These are phyloP conservation scores for Pachyuromys duprasi DNA, from an alignment of 2,797 vertebrate species.

Conservation along the genomic window DNA sequence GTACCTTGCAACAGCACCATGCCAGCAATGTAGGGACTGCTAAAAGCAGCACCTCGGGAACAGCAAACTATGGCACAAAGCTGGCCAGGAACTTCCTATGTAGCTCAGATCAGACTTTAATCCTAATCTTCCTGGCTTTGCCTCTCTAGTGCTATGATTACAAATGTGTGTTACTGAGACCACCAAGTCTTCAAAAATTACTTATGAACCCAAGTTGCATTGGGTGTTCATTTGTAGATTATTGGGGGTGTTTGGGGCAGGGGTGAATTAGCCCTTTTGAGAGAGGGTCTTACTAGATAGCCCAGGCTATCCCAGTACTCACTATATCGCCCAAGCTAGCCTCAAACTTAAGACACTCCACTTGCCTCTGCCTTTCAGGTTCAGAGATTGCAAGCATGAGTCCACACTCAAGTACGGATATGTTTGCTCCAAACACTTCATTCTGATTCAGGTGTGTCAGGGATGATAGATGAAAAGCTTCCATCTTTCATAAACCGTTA, in stretches of 20 bases:
- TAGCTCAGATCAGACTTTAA: neutral
- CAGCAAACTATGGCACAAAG: neutral
- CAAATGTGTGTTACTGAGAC: neutral
- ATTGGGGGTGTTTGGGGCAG: neutral
- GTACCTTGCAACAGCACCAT: neutral
- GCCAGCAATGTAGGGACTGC: neutral
- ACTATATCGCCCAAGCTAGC: neutral
- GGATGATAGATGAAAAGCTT: neutral
- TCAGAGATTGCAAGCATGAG: neutral
- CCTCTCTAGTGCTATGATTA: neutral
- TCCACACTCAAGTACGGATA: neutral
- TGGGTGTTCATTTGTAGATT: neutral
- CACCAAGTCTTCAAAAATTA: neutral
- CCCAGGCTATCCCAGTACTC: neutral
- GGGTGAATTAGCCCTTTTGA: neutral
- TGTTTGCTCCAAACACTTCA: neutral
- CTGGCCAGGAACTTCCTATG: neutral
- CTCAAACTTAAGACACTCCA: neutral
- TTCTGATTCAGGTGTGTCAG: neutral
- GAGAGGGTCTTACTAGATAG: neutral
- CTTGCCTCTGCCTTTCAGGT: neutral
- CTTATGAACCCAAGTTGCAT: neutral
- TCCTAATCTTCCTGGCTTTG: neutral
- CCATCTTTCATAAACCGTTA: neutral
- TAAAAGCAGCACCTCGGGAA: neutral